Evolutionary conservation across 2,888 invertebrate species (phyloP), one percentile per base, ranked within the genome.

Genomic region (Drosophila recens): DNA sequence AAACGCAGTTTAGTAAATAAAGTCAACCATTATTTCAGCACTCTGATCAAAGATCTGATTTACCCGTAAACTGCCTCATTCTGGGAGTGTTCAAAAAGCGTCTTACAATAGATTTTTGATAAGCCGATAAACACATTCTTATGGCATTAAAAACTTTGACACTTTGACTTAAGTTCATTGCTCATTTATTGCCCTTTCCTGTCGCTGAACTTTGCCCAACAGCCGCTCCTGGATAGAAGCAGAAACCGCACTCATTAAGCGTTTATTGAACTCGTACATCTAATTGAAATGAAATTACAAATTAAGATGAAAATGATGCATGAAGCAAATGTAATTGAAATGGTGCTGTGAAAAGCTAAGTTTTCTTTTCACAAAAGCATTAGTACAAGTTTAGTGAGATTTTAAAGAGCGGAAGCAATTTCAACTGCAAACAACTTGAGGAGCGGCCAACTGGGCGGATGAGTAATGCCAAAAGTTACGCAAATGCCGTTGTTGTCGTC

Each of bases 401-500:
- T 73, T 79, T 59, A 45, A 71, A 59, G 30, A 56, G 72, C 84
- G 84, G 84, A 84, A 84, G 86, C 86, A 57, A 68, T 66, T 68
- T 42, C 48, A 64, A 70, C 70, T 53, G 75, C 68, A 74, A 82
- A 86, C 83, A 74, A 67, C 53, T 51, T 78, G 63, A 69, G 53
- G 64, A 62, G 1, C 62, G 68, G 59, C 46, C 62, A 71, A 70
- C 71, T 38, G 72, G 61, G 75, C 90, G 90, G 58, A 82, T 86
- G 87, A 82, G 86, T 85, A 90, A 90, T 78, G 82, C 73, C 79
- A 58, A 53, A 72, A 53, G 75, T 80, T 80, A 82, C 82, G 80
- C 80, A 80, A 83, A 76, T 82, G 70, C 65, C 75, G 38, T 9
- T 30, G 36, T 4, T 11, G 46, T 53, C 53, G 59, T 33, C 49